phyloP scores from a whole-genome alignment of 92 coral and sea anemone species.

The Paragorgia papillata region DNA sequence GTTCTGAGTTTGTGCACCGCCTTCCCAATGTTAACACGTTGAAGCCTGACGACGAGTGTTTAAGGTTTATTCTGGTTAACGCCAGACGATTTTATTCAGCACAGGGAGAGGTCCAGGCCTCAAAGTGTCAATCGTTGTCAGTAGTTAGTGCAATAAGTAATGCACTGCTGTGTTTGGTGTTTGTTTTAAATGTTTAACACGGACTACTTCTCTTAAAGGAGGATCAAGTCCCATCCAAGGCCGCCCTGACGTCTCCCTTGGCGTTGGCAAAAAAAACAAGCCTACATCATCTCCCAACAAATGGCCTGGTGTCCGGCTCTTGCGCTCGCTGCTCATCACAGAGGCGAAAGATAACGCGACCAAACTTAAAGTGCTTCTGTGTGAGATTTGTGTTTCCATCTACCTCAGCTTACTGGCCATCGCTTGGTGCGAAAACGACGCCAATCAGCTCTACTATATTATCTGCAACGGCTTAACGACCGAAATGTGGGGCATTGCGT shows the following conservation, averaged over 20 bases:
- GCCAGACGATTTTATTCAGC: no score
- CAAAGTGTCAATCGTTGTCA: no score
- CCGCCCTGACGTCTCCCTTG: neutral
- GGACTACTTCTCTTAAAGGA: constrained; percentile 14
- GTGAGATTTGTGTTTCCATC: constrained; percentile 95
- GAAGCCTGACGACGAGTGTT: no score
- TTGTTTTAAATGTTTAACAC: no score
- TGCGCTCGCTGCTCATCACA: constrained; percentile 82
- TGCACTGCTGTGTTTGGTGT: no score
- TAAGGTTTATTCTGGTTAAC: no score
- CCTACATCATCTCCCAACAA: constrained; percentile 80
- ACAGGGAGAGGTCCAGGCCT: no score
- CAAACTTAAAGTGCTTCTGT: constrained; percentile 72
- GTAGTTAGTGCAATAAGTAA: no score
- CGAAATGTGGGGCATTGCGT: constrained; percentile 93
- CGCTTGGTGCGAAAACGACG: constrained; percentile 89
- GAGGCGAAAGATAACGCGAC: constrained; percentile 92
- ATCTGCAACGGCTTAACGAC: constrained; percentile 78
- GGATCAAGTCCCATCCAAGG: constrained; percentile 17
- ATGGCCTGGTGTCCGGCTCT: constrained; percentile 97
- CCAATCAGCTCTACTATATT: constrained; percentile 84
- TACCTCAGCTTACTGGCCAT: constrained; percentile 85
- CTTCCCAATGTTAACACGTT: no score
- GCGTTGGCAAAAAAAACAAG: neutral
- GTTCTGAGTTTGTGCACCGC: no score